Evolutionary conservation across 2,888 invertebrate genomes (phyloP).

Genomic region (Tipula helvola): DNA sequence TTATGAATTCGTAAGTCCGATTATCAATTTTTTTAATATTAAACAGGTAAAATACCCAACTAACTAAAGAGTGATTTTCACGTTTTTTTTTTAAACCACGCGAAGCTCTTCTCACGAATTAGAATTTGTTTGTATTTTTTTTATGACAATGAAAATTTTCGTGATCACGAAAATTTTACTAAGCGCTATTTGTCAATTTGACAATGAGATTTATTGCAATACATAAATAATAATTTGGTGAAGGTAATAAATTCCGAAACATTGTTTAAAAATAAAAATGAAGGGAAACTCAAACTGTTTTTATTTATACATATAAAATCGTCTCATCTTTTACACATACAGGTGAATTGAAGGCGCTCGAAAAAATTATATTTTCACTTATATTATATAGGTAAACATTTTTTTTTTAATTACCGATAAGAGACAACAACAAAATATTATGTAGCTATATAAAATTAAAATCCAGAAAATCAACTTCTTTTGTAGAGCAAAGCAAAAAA

Average conservation of each 20-base stretch:
- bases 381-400: background rate
- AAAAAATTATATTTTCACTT: background rate
- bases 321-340: background rate
- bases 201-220: background rate
- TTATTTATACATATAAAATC: background rate
- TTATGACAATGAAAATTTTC: background rate
- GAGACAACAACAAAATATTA: background rate
- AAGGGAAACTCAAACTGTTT: background rate
- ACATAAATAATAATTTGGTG: background rate
- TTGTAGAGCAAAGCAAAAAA: background rate
- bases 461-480: background rate
- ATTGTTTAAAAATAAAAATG: background rate
- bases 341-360: background rate
- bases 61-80: background rate
- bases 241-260: background rate
- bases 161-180: background rate
- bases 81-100: background rate
- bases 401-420: background rate
- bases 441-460: background rate
- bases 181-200: background rate
- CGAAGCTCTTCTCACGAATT: background rate
- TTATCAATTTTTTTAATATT: no score
- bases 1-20: no score
- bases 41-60: no score
- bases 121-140: background rate